Evolutionary conservation across 2,113 vertebrate genomes (phyloP).

Genomic region (Ameiurus melas): DNA sequence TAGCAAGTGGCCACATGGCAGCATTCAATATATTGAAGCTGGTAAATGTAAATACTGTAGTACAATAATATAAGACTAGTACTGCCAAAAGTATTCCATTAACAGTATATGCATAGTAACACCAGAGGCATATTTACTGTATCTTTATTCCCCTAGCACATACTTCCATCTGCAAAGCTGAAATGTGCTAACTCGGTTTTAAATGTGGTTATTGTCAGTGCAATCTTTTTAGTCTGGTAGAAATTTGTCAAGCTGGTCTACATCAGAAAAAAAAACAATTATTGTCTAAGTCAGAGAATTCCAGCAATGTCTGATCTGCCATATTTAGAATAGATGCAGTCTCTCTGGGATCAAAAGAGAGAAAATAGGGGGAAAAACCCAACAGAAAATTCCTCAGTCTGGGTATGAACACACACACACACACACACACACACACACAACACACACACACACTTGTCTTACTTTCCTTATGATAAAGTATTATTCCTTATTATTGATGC

Average conservation of each 20-base stretch:
- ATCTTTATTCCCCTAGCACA: background rate
- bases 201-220: background rate
- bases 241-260: background rate
- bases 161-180: background rate
- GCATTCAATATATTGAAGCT: background rate
- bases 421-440: background rate
- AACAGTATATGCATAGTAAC: background rate
- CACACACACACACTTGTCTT: background rate
- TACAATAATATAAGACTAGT: background rate
- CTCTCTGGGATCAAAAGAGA: background rate
- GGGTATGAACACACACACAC: background rate
- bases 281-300: background rate
- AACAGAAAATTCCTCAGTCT: slow-evolving; percentile 5
- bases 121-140: background rate
- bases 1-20: background rate
- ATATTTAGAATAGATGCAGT: slow-evolving; percentile 1
- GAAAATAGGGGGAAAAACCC: slow-evolving; percentile 7
- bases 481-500: background rate
- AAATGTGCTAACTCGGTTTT: background rate
- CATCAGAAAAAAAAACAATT: background rate
- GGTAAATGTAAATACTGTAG: background rate
- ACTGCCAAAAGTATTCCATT: background rate
- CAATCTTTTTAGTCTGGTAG: background rate
- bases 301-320: background rate
- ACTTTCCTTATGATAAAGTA: background rate